Evolutionary conservation across 1,140 invertebrate genomes (phyloP).

Genomic region (Conus ventricosus): DNA sequence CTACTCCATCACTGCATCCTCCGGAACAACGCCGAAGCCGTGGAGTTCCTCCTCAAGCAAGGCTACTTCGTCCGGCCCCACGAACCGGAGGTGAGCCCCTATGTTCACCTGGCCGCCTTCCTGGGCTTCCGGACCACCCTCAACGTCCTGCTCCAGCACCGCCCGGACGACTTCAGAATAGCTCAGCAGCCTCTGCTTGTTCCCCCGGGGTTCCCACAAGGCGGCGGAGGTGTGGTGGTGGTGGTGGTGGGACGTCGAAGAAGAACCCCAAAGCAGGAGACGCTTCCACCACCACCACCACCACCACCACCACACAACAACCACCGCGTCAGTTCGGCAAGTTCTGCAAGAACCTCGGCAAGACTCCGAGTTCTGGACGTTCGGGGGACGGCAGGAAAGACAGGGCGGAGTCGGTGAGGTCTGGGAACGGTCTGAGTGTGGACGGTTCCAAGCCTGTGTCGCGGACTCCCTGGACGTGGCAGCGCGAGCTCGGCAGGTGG

Average conservation of each 20-base stretch:
- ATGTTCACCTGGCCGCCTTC: slow-evolving; percentile 49
- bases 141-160: slow-evolving; percentile 50
- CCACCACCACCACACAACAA: background rate
- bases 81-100: slow-evolving; percentile 44
- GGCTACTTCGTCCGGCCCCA: slow-evolving; percentile 54
- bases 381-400: background rate
- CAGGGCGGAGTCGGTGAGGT: background rate
- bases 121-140: slow-evolving; percentile 52
- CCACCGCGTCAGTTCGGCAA: background rate
- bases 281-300: background rate
- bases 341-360: too few relatives aligned
- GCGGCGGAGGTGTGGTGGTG: background rate
- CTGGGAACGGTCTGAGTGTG: background rate
- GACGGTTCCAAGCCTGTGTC: slow-evolving; percentile 7
- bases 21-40: slow-evolving; percentile 50
- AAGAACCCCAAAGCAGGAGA: too few relatives aligned
- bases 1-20: slow-evolving; percentile 55
- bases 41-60: slow-evolving; percentile 48
- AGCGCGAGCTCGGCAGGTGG: slow-evolving; percentile 49
- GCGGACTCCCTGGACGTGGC: slow-evolving; percentile 59
- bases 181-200: slow-evolving; percentile 37
- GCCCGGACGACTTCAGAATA: slow-evolving; percentile 52
- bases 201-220: background rate
- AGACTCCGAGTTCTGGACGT: background rate
- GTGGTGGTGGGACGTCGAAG: too few relatives aligned